Evolutionary conservation across 2,888 invertebrate species (phyloP), one percentile per base, ranked within the genome.

Genomic region (Gonocerus acuteangulatus): DNA sequence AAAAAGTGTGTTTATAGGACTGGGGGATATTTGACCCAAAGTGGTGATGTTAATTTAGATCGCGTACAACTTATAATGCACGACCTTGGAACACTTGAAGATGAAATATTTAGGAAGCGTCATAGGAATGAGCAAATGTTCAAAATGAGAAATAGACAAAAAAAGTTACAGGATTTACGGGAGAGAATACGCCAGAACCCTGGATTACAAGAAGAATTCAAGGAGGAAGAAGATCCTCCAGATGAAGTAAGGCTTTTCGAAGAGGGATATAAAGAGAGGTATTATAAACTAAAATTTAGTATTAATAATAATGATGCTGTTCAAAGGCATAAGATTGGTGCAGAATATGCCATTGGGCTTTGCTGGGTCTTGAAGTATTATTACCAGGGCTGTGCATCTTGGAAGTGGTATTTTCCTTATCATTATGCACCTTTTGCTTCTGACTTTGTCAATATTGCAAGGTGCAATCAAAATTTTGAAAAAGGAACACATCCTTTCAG

Each of bases 331-430:
- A 85, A 86, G 69, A 95, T 99, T 42, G 95, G 93, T 2, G 78
- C 89, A 51, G 94, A 96, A 72, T 99, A 99, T 77, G 94, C 95
- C 2, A 82, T 89, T 56, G 99, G 99, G 0, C 79, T 99, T 52
- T 95, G 95, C 76, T 99, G 99, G 99, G 99, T 99, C 60, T 78
- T 99, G 23, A 85, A 90, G 69, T 99, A 97, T 77, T 99, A 99
- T 77, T 99, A 99, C 77, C 97, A 97, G 76, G 70, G 99, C 57
- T 99, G 97, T 77, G 91, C 95, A 34, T 94, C 93, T 16, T 99
- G 99, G 99, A 92, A 96, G 77, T 99, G 99, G 99, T 99, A 95
- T 78, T 99, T 94, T 76, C 99, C 99, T 0, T 99, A 95, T 75
- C 99, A 99, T 77, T 99, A 99, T 78, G 97, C 99, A 16, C 99